Conservation (phyloP, 2,113 vertebrate genomes). For the Panthera uncia region DNA sequence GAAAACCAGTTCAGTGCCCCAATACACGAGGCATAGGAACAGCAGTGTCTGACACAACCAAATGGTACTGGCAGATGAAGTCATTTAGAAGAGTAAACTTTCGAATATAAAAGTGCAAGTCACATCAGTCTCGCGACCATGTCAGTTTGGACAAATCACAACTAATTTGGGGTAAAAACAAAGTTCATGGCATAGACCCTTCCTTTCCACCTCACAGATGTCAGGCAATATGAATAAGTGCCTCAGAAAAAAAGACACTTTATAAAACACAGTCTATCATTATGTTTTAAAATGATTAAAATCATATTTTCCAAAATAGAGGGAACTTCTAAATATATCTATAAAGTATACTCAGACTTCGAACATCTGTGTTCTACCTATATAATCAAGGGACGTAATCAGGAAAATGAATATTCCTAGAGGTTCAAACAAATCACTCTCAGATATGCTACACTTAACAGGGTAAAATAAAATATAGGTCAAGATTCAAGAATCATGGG, state of each 20-base stretch:
- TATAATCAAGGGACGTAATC: slow-evolving; percentile 51
- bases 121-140: neutral
- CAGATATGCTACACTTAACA: neutral
- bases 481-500: neutral
- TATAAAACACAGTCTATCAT: neutral
- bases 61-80: neutral
- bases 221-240: neutral
- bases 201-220: neutral
- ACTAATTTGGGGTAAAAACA: neutral
- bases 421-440: neutral
- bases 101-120: neutral
- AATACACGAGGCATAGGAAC: neutral
- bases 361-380: slow-evolving; percentile 49
- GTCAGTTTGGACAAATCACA: slow-evolving; percentile 7
- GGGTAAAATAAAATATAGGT: neutral
- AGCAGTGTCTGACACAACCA: neutral
- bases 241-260: neutral
- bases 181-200: neutral
- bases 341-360: neutral
- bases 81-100: neutral
- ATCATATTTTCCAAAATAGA: slow-evolving; percentile 50
- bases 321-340: slow-evolving; percentile 44
- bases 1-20: neutral
- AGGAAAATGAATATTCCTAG: slow-evolving; percentile 59
- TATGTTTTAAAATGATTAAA: slow-evolving; percentile 30